Evolutionary conservation across 2,113 vertebrate species (phyloP).

Genomic region (Picathartes gymnocephalus): DNA sequence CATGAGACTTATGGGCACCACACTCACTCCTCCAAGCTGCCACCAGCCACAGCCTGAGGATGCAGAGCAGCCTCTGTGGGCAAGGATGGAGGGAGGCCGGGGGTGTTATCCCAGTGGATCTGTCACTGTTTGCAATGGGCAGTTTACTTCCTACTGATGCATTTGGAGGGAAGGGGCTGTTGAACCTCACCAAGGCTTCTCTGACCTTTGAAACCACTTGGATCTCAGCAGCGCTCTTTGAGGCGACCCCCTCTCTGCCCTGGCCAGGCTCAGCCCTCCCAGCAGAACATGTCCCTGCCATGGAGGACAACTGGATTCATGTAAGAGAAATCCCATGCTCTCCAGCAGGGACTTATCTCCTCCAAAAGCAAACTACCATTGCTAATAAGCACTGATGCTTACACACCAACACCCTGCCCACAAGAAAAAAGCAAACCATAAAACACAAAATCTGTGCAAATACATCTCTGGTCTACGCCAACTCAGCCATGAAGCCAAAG

Average conservation of each 20-base stretch:
- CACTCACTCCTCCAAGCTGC: fast-evolving
- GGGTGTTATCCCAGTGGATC: not conserved
- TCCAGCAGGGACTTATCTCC: not conserved
- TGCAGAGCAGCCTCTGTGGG: not conserved
- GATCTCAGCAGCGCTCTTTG: not conserved
- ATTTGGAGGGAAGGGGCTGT: not conserved
- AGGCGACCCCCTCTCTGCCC: not conserved
- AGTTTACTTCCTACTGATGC: not conserved
- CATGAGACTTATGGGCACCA: fast-evolving
- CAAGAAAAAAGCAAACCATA: not conserved
- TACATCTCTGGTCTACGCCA: not conserved
- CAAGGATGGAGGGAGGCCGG: not conserved
- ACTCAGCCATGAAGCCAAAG: not conserved
- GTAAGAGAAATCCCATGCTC: fast-evolving
- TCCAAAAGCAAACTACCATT: not conserved
- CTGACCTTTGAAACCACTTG: not conserved
- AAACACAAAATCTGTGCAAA: not conserved
- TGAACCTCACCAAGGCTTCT: not conserved
- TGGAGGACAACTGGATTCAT: not conserved
- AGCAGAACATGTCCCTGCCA: not conserved
- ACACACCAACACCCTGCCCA: not conserved
- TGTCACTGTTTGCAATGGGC: not conserved
- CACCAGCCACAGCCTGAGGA: not conserved
- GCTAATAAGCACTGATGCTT: not conserved
- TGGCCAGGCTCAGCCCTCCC: not conserved